Base-by-base conservation (phyloP, 1,140 invertebrate genomes). In the Monochamus saltuarius region DNA sequence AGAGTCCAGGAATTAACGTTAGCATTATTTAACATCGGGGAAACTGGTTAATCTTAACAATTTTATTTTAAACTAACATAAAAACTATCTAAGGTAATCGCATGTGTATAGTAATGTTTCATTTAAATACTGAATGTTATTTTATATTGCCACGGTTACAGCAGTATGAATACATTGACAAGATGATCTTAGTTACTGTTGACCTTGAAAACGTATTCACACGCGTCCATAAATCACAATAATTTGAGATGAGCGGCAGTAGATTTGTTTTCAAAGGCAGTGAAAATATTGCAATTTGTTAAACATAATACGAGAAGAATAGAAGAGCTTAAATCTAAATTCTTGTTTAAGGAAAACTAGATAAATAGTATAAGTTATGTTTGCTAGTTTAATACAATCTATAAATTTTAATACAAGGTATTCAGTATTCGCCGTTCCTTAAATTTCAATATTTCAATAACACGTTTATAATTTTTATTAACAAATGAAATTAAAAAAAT, bases 221-320 rank as follows among this genome's bases (percentile, higher is more conserved):
- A 17, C 14, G 11, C 39, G 8, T 40, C 11, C 14, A 40, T 40
- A n/a, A 7, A 40, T 61, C 59, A 61, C 59, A 61, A 40, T 50
- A 47, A 14, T 58, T 62, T 62, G 61, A 62, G 36, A 62, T 62
- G 61, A 62, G 61, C 61, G 55, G 55, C 49, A 57, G 14, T 8
- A n/a, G 11, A 2, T 11, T 47, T 45, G 3, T 17, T 14, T 45
- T 45, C 14, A 11, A 42, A 34, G 61, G 64, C 64, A 65, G 64
- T 65, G 60, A 45, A 63, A 57, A 59, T 62, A 66, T 66, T 66
- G 56, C 56, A 66, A 47, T 47, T 47, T 16, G 14, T 47, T 29
- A 11, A 49, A 61, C 42, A 52, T 39, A 50, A 61, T 35, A 29
- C 45, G 19, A 47, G 19, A 19, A 22, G 3, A 29, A 7, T n/a